phyloP scores from a whole-genome alignment of 1,140 invertebrate species.

The Polypedilum vanderplanki region DNA sequence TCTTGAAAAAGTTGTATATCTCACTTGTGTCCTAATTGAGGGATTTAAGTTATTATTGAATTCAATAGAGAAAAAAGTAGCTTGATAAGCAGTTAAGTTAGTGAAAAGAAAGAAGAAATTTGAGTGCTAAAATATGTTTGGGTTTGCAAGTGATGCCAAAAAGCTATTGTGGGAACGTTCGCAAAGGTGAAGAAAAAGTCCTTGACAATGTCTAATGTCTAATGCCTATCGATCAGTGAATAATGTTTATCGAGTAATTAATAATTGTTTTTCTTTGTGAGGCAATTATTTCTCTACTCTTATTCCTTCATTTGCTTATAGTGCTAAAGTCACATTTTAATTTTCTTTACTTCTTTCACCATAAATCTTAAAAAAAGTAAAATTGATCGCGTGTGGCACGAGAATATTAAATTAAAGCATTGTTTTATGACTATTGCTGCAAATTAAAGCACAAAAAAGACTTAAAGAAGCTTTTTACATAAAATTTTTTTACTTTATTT shows the following conservation, averaged over 20 bases:
- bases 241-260: background rate
- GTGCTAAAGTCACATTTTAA: background rate
- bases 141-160: background rate
- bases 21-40: background rate
- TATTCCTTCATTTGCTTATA: background rate
- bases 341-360: background rate
- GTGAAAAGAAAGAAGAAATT: background rate
- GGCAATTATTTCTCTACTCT: background rate
- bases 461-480: background rate
- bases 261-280: background rate
- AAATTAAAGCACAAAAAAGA: background rate
- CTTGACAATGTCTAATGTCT: background rate
- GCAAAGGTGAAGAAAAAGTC: background rate
- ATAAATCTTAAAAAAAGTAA: background rate
- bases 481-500: background rate
- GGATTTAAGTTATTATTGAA: too few relatives aligned
- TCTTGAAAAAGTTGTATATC: background rate
- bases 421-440: background rate
- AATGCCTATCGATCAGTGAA: background rate
- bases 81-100: background rate
- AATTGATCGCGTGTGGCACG: background rate
- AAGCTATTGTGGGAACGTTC: background rate
- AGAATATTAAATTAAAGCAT: background rate
- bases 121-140: background rate
- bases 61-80: too few relatives aligned